Evolutionary conservation across 2,888 invertebrate species (phyloP).

Genomic region (Atrina japonica): DNA sequence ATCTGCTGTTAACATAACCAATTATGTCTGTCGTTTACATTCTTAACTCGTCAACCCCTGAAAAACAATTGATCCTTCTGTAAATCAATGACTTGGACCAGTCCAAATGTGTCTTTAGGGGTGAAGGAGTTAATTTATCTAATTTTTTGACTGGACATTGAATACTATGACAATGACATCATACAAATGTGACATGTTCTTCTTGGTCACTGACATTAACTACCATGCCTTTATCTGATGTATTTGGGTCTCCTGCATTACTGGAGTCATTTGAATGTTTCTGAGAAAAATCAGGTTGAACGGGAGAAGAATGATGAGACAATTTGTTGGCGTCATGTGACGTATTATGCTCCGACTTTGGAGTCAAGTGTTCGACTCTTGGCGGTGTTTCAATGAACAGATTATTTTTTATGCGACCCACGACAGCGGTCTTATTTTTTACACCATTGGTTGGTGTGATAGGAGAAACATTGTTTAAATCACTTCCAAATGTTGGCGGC

Average conservation of each 20-base stretch:
- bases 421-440: not conserved
- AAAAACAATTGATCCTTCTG: too few relatives aligned
- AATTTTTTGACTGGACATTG: too few relatives aligned
- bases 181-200: conserved; percentile 49
- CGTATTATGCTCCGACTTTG: conserved; percentile 5
- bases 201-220: conserved; percentile 37
- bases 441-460: not conserved
- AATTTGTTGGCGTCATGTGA: conserved; percentile 10
- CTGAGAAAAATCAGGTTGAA: not conserved
- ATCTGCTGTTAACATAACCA: too few relatives aligned
- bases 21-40: too few relatives aligned
- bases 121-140: too few relatives aligned
- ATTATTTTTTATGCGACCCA: not conserved
- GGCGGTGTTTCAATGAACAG: not conserved
- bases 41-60: too few relatives aligned
- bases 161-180: too few relatives aligned
- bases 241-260: not conserved
- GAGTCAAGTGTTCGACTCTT: conserved; percentile 5
- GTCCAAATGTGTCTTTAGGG: too few relatives aligned
- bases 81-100: too few relatives aligned
- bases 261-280: not conserved
- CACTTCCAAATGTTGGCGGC: conserved; percentile 12
- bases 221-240: conserved; percentile 37
- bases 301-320: not conserved
- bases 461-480: not conserved